A percentile compares a stretch with the other conserved stretches of the same genome.
Conservation (phyloP, 2,113 vertebrate species). For the Neodon shergylaensis region DNA sequence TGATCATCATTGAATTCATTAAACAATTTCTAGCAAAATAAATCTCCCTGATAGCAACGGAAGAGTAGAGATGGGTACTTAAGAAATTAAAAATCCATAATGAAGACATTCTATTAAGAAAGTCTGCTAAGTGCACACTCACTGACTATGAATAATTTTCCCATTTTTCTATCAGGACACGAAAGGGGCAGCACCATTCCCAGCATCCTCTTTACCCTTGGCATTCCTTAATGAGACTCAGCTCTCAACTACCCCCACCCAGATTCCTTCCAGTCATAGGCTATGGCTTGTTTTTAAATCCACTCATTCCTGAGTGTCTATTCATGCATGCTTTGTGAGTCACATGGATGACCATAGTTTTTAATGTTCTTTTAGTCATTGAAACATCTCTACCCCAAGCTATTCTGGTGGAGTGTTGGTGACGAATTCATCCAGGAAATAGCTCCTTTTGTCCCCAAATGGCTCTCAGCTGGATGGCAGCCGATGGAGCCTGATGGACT, state of each 20-base stretch:
- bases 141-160: too few species aligned
- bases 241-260: background rate
- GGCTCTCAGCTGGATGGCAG: slow-evolving; percentile 66
- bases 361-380: slow-evolving; percentile 60
- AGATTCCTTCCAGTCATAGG: background rate
- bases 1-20: background rate
- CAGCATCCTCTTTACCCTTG: background rate
- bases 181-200: background rate
- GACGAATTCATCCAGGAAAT: slow-evolving; percentile 71
- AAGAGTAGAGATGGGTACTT: background rate
- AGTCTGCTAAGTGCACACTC: background rate
- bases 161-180: background rate
- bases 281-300: slow-evolving; percentile 44
- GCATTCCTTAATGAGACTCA: background rate
- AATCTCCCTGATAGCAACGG: background rate
- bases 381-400: slow-evolving; percentile 56
- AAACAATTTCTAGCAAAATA: slow-evolving; percentile 6
- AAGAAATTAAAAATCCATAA: slow-evolving; percentile 12
- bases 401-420: slow-evolving; percentile 69
- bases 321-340: slow-evolving; percentile 51
- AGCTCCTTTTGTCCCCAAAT: slow-evolving; percentile 45
- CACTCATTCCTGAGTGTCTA: background rate
- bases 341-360: slow-evolving; percentile 60
- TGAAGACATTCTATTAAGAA: background rate
- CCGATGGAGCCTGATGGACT: slow-evolving; percentile 29